Evolutionary conservation across 2,797 vertebrate species (phyloP).

Genomic region (Brachymystax lenok): DNA sequence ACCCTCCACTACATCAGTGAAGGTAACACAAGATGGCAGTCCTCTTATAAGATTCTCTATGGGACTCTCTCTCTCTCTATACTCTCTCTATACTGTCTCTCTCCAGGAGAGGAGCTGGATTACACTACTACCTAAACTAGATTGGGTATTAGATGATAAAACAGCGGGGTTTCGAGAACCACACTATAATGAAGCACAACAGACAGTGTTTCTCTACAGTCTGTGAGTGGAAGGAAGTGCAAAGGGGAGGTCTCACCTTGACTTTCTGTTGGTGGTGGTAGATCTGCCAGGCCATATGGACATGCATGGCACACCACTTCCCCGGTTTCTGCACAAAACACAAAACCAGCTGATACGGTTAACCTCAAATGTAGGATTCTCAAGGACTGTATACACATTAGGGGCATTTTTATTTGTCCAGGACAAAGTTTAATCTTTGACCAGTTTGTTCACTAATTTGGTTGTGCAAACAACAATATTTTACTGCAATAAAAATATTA

Average conservation of each 20-base stretch:
- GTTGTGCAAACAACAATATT: conserved; percentile 70
- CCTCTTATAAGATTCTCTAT: neutral
- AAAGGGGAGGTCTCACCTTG: conserved; percentile 84
- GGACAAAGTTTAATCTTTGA: no score
- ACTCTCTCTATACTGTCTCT: neutral
- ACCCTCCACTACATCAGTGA: neutral
- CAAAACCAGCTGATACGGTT: neutral
- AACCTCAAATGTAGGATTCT: conserved; percentile 12
- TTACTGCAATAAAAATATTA: conserved; percentile 71
- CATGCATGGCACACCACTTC: conserved; percentile 99
- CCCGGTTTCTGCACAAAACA: conserved; percentile 88
- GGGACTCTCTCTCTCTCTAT: neutral
- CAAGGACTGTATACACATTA: neutral
- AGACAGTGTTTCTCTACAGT: neutral
- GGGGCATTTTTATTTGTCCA: neutral
- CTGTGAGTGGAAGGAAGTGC: neutral
- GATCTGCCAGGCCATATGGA: conserved; percentile 98
- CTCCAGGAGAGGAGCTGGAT: neutral
- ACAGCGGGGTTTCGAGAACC: neutral
- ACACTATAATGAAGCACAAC: neutral
- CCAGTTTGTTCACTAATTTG: no score
- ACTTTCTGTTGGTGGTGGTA: conserved; percentile 99
- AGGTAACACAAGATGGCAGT: conserved; percentile 27
- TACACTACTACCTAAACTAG: neutral
- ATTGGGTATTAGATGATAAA: neutral